Evolutionary conservation across 2,797 vertebrate species (phyloP).

Genomic region (Arrhamphus sclerolepis): DNA sequence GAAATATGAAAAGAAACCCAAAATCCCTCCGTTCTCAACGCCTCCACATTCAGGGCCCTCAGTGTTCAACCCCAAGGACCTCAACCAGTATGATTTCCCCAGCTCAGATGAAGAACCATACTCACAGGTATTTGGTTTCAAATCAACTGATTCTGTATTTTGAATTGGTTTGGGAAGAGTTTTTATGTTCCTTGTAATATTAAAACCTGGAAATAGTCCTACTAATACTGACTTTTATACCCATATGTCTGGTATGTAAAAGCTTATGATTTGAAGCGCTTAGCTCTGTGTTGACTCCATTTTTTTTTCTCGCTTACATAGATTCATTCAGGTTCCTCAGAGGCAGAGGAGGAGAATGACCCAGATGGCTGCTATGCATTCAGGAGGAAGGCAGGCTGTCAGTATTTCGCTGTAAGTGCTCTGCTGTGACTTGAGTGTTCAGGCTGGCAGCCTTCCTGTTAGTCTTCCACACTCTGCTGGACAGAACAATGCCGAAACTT

Average conservation of each 20-base stretch:
- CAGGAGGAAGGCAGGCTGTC: conserved; percentile 98
- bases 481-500: conserved; percentile 33
- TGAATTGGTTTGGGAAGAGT: no score
- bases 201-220: no score
- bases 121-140: conserved; percentile 85
- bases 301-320: conserved; percentile 55
- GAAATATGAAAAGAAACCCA: conserved; percentile 99
- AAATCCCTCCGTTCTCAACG: conserved; percentile 84
- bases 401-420: conserved; percentile 94
- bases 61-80: conserved; percentile 95
- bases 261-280: background rate
- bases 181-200: no score
- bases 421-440: conserved; percentile 66
- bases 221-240: no score
- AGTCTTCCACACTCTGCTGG: conserved; percentile 32
- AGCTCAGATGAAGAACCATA: conserved; percentile 97
- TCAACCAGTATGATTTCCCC: conserved; percentile 99
- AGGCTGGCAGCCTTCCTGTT: conserved; percentile 42
- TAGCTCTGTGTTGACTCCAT: background rate
- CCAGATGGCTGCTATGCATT: conserved; percentile 96
- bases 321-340: conserved; percentile 97
- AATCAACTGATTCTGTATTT: no score
- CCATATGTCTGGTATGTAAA: no score
- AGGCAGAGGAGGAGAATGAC: conserved; percentile 98
- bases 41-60: conserved; percentile 90